Base-by-base conservation (phyloP, 2,888 invertebrate species). In the Cerceris ruficornis region DNA sequence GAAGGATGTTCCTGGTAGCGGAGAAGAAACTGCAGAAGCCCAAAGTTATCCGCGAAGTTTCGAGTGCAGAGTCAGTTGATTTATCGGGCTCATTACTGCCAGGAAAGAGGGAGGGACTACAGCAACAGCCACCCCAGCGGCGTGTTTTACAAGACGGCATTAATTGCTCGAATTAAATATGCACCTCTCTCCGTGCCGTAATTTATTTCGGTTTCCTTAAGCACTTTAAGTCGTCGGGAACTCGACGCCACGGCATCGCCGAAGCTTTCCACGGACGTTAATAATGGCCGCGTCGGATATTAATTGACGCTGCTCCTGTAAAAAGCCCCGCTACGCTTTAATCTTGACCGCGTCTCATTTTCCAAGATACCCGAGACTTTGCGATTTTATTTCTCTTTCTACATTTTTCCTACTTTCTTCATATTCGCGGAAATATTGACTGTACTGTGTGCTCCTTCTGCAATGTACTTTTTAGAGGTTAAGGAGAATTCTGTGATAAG, bases 71-170 rank as follows among this genome's bases (percentile, higher is more conserved):
- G 87, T 87, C 91, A 88, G 91, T 91, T 92, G 92, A 92, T 92
- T 92, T 92, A 92, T 92, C 91, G 91, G 91, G 90, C 92, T 92
- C 92, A 92, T 92, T 92, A 92, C 91, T 91, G 89, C 87, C 87
- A 85, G 86, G 88, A 81, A 83, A 86, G 87, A 85, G 87, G 89
- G 87, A 81, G 77, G 28, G 84, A 80, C 85, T 85, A 83, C 85
- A 83, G 86, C 84, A 86, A 88, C 87, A 88, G 88, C 90, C 88
- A 91, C 90, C 89, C 90, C 88, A 89, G 84, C 90, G 89, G 90
- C 91, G 90, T 92, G 92, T 92, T 92, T 92, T 92, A 92, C 92
- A 92, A 92, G 92, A 91, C 92, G 92, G 92, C 92, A 92, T 92
- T 92, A 92, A 92, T 92, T 92, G 92, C 91, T 90, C 89, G 92